phyloP scores from a whole-genome alignment of 2,888 invertebrate genomes.

The Eustalomyia histrio region DNA sequence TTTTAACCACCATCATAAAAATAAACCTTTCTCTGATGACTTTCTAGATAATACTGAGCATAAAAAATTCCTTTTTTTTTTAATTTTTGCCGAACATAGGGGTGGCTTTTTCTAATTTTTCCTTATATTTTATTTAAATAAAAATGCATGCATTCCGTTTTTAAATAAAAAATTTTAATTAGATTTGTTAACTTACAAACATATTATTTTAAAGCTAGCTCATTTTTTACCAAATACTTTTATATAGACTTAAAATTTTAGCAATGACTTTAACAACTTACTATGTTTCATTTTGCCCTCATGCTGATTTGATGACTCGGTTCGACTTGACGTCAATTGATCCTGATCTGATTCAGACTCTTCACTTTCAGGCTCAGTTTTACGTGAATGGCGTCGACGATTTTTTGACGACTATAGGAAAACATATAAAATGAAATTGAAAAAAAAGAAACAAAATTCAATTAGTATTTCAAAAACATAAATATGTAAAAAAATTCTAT shows the following conservation, averaged over 20 bases:
- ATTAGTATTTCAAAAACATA: background rate
- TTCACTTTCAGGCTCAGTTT: conserved; percentile 86
- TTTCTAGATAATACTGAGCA: no score
- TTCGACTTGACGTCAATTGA: conserved; percentile 86
- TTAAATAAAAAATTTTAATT: no score
- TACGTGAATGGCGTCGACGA: conserved; percentile 83
- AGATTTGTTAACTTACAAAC: no score
- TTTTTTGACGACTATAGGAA: conserved; percentile 80
- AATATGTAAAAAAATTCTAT: conserved; percentile 12
- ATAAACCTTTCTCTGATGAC: no score
- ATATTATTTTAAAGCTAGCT: no score
- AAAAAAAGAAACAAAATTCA: no score
- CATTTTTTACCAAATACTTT: conserved; percentile 46
- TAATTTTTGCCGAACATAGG: no score
- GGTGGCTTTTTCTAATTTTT: no score
- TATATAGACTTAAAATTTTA: background rate
- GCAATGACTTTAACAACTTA: conserved; percentile 77
- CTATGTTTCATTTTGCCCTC: conserved; percentile 87
- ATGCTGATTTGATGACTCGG: conserved; percentile 87
- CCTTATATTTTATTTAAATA: no score
- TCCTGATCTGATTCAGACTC: conserved; percentile 88
- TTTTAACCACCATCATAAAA: no score
- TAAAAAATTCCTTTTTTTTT: no score
- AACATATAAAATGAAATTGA: conserved; percentile 53
- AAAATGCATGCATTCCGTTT: no score